A percentile compares a stretch with the other conserved stretches of the same genome.
phyloP scores from a whole-genome alignment of 2,113 vertebrate species.

The Oceanites oceanicus region DNA sequence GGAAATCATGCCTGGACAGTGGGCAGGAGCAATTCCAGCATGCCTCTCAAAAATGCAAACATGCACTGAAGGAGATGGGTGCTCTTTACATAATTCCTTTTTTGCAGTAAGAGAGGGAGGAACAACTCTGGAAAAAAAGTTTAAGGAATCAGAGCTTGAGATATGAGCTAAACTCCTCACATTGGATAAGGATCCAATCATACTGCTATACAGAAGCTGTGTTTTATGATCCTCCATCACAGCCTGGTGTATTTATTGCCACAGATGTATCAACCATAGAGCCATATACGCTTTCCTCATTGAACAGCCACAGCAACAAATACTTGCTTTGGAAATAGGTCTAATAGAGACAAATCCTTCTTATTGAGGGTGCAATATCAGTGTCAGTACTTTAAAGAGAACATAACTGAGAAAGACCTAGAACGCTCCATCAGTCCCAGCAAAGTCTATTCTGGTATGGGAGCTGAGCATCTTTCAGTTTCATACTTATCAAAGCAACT shows the following conservation, averaged over 20 bases:
- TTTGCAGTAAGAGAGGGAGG: not conserved
- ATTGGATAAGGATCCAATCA: not conserved
- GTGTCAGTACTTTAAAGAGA: not conserved
- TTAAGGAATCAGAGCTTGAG: not conserved
- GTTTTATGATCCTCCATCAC: not conserved
- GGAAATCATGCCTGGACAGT: not conserved
- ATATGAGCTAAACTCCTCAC: not conserved
- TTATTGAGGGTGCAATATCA: not conserved
- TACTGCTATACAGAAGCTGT: not conserved
- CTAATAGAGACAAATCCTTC: not conserved
- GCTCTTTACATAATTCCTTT: not conserved
- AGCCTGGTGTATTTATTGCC: not conserved
- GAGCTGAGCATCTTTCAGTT: not conserved
- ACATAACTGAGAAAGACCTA: not conserved
- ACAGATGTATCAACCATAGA: not conserved
- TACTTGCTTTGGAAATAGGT: not conserved
- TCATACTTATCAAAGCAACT: not conserved
- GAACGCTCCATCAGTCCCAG: not conserved
- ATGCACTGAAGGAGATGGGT: not conserved
- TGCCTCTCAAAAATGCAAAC: not conserved
- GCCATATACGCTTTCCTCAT: not conserved
- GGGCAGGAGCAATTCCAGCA: not conserved
- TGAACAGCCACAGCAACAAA: not conserved
- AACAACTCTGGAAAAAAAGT: not conserved
- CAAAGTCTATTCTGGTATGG: not conserved